Base-by-base conservation (phyloP, 1,140 invertebrate genomes). In the Panonychus citri region DNA sequence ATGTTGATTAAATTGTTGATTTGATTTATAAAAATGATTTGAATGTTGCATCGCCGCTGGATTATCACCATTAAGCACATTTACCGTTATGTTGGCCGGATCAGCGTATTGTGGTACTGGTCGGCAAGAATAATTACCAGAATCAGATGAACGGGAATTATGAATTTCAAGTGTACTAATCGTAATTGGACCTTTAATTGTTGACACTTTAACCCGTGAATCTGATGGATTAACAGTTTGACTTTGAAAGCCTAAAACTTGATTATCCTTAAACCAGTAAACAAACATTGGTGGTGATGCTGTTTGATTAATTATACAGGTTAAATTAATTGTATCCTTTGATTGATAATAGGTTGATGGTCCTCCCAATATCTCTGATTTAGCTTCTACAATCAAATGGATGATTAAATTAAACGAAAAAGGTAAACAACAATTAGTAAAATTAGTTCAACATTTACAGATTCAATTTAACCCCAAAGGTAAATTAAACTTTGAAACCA, bases 111-210 rank as follows among this genome's bases (percentile, higher is more conserved):
- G 82, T 12, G 84, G 83, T 58, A 78, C 77, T 13, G 52, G 34
- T 39, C 52, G 52, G 70, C 84, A 88, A 42, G 81, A 82, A 68
- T 87, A 88, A 62, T 78, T 64, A 10, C 65, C 65, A 1, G 58
- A 57, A 81, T 82, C 83, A 83, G 72, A 51, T 58, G 80, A 75
- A 66, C 82, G 77, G 52, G 85, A 85, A 68, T 84, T 78, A 68
- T 83, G 82, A 66, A 89, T 85, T 65, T 87, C 78, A 62, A 88
- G 77, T 72, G 82, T 84, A 63, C 81, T 85, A 62, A 81, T 86
- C 65, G 85, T 87, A 59, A 83, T 78, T 63, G 84, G 81, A 62
- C 83, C 83, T 72, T 87, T 87, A 70, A 86, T 84, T 57, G 83
- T 86, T 70, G 86, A 81, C 64, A 89, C 81, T 58, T 81, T 84